Percentiles rank a stretch among this genome's conserved stretches.
Evolutionary conservation across 2,113 vertebrate genomes (phyloP).

Genomic region (Heterocephalus glaber): DNA sequence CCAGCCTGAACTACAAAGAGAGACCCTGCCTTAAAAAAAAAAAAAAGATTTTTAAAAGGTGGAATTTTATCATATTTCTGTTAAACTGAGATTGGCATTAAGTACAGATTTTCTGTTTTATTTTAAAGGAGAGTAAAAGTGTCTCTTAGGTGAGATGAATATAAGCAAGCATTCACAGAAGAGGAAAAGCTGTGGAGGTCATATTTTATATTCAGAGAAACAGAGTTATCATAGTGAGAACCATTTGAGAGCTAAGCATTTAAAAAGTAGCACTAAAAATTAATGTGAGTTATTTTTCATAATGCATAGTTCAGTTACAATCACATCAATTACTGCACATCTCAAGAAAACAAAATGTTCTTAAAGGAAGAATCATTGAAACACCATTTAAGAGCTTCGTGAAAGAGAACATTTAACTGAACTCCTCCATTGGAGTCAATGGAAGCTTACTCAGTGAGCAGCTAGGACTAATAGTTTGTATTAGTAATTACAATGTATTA

Average conservation of each 20-base stretch:
- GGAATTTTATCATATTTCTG: not conserved
- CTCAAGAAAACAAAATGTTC: not conserved
- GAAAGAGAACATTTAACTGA: not conserved
- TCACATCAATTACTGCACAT: not conserved
- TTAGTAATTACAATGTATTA: not conserved
- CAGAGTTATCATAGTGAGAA: not conserved
- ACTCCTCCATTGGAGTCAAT: not conserved
- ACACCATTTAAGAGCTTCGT: not conserved
- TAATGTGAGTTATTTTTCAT: not conserved
- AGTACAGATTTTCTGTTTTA: not conserved
- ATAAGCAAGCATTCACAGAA: not conserved
- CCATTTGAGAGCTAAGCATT: not conserved
- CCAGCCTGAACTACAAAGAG: too few species aligned
- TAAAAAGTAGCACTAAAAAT: not conserved
- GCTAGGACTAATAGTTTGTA: slow-evolving; percentile 21
- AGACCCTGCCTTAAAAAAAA: too few species aligned
- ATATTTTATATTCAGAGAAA: not conserved
- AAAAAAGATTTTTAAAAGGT: not conserved
- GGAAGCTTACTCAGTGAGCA: not conserved
- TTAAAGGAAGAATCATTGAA: slow-evolving; percentile 1
- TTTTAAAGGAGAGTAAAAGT: not conserved
- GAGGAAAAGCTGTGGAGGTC: not conserved
- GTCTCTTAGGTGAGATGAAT: not conserved
- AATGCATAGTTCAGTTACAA: not conserved
- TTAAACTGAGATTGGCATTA: not conserved